phyloP scores from a whole-genome alignment of 2,113 vertebrate genomes.

The Todiramphus chloris region DNA sequence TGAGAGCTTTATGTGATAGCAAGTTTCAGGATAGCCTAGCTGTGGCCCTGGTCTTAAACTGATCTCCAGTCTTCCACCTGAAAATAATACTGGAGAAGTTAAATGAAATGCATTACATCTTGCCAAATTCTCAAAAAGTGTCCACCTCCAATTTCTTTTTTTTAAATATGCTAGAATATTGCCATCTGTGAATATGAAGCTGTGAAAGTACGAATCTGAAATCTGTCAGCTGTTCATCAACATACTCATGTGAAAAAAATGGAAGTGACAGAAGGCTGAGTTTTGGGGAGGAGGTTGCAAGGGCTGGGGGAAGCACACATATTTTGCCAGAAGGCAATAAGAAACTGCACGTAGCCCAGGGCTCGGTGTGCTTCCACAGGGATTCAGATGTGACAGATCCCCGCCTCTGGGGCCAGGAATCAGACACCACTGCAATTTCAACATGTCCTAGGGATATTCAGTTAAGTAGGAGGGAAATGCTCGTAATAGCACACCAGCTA shows the following conservation, averaged over 20 bases:
- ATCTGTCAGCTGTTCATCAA: conserved; percentile 47
- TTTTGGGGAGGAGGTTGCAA: not conserved
- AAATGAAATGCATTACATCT: not conserved
- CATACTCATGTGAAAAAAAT: not conserved
- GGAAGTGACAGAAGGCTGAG: not conserved
- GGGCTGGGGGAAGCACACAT: not conserved
- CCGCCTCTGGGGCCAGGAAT: not conserved
- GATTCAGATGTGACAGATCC: not conserved
- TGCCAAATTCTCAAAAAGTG: not conserved
- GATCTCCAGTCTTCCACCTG: not conserved
- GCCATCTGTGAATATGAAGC: conserved; percentile 19
- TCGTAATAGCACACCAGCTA: not conserved
- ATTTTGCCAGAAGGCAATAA: not conserved
- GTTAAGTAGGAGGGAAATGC: not conserved
- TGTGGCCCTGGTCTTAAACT: not conserved
- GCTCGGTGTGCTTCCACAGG: fast-evolving
- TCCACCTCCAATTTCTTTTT: conserved; percentile 11
- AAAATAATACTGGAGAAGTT: not conserved
- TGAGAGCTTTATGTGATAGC: not conserved
- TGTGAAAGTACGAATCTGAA: conserved; percentile 42
- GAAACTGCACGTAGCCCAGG: fast-evolving
- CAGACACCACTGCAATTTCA: not conserved
- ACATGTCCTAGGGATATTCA: not conserved
- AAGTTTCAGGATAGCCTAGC: not conserved
- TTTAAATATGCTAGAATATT: conserved; percentile 4